Evolutionary conservation across 1,140 invertebrate genomes (phyloP), one percentile per base, ranked within the genome.

Genomic region (Apis florea): DNA sequence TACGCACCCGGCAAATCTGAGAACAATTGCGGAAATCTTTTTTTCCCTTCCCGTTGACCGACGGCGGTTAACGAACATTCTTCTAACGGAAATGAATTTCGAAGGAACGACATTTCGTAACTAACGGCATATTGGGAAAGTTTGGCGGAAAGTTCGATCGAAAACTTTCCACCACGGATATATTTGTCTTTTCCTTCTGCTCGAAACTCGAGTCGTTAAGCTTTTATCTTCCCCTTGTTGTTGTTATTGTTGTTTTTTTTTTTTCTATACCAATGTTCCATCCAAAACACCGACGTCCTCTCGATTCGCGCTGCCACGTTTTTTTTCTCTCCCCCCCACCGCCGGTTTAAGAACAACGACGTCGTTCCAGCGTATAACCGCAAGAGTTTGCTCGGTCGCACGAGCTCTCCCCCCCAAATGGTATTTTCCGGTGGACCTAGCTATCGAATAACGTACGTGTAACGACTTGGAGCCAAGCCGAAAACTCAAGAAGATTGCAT

Each of bases 141-240:
- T 89, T 87, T 54, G 13, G 72, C 69, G 70, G 79, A 67, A n/a
- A 75, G 40, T 79, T 40, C 66, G 72, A 24, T 17, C 17, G 53
- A 19, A 73, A 87, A 85, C 82, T 89, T 88, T 80, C 79, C 67
- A 77, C 54, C n/a, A 3, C 11, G 68, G 67, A 86, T 82, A 78
- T 83, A 84, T 87, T 83, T 85, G 72, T 79, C 76, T 81, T 51
- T 82, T 80, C 56, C 17, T 21, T 53, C 56, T 26, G n/a, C 21
- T 49, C 47, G 49, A 17, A 77, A 53, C 72, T 72, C 58, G 31
- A 8, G 13, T 70, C 54, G 66, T 63, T 69, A 74, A 68, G 64
- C 61, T 64, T 69, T 67, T 69, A 79, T 47, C 59, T 70, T 59
- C 1, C 6, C 19, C 26, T 13, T 47, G 63, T 63, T 17, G 31